Base-by-base conservation (phyloP, 2,888 invertebrate species). In the Marasmarcha lunaedactyla region DNA sequence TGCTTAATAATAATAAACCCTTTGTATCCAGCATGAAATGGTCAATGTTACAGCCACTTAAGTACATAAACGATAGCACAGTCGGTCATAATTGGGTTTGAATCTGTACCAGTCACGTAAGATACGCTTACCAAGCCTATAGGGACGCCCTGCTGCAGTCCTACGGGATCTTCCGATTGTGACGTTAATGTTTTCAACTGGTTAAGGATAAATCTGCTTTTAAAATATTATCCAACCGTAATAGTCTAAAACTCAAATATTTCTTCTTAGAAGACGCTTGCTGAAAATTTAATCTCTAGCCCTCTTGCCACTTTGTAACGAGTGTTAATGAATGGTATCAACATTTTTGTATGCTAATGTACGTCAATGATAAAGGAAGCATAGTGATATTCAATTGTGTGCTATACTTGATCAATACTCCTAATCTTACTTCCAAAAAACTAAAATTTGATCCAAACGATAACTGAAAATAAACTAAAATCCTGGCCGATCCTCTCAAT, bases 31-130 rank as follows among this genome's bases (percentile, higher is more conserved):
- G 42, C 9, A 11, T 46, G 46, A 48, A 51, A 46, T 41, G 46
- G 45, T 34, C 46, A 45, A 43, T 52, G 38, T 38, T 63, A 68
- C 64, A 62, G 66, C 66, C 71, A 70, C 70, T 74, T 74, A 72
- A 70, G 66, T 72, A 70, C 64, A 63, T 69, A 73, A 77, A 63
- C 68, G 72, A 69, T 66, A 72, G 70, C 68, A 69, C 66, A 66
- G 62, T 59, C 60, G 55, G 59, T 60, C 63, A 66, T 78, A 78
- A 79, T 78, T 72, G 74, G 72, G 77, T 78, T 73, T 74, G 72
- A 74, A 77, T 74, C 64, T 66, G 60, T 56, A 63, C 58, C 57
- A 59, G 59, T 60, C 62, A 72, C 66, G 68, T 67, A 63, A 64
- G 63, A 61, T 55, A 65, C 61, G 63, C 65, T 65, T 57, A 63